Evolutionary conservation across 2,797 vertebrate species (phyloP).

Genomic region (Thalassophryne amazonica): DNA sequence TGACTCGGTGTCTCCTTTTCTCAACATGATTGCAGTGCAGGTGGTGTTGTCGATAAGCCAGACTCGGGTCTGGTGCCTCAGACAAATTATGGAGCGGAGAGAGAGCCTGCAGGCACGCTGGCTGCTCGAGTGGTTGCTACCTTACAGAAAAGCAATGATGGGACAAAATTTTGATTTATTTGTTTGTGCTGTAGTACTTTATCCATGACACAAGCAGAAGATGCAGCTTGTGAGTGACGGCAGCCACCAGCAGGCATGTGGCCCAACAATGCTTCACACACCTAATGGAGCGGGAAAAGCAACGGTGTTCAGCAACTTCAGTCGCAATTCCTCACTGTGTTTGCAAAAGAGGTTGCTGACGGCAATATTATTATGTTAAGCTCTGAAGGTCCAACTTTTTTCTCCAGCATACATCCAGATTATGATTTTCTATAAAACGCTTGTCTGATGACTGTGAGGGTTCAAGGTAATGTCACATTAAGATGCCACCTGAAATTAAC

Average conservation of each 20-base stretch:
- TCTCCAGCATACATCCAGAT: neutral
- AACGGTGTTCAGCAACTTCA: conserved; percentile 14
- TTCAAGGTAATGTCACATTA: no score
- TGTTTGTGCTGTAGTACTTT: conserved; percentile 19
- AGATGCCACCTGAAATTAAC: no score
- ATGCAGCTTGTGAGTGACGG: conserved; percentile 20
- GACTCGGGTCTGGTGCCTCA: conserved; percentile 42
- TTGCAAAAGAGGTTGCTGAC: conserved; percentile 15
- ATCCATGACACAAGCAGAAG: conserved; percentile 32
- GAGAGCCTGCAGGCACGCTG: conserved; percentile 14
- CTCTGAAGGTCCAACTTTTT: neutral
- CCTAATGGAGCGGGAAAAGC: conserved; percentile 4
- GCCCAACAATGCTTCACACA: conserved; percentile 25
- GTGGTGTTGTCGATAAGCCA: conserved; percentile 60
- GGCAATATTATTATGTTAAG: conserved; percentile 10
- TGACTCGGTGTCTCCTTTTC: conserved; percentile 24
- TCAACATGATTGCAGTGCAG: conserved; percentile 48
- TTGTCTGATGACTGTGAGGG: no score
- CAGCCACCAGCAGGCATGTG: conserved; percentile 16
- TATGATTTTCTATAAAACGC: no score
- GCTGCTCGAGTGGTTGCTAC: conserved; percentile 25
- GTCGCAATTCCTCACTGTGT: conserved; percentile 4
- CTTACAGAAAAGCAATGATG: conserved; percentile 24
- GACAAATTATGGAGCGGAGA: conserved; percentile 36
- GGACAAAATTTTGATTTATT: conserved; percentile 41